Conservation (phyloP, 2,888 invertebrate species). For the Sinohyriopsis cumingii region DNA sequence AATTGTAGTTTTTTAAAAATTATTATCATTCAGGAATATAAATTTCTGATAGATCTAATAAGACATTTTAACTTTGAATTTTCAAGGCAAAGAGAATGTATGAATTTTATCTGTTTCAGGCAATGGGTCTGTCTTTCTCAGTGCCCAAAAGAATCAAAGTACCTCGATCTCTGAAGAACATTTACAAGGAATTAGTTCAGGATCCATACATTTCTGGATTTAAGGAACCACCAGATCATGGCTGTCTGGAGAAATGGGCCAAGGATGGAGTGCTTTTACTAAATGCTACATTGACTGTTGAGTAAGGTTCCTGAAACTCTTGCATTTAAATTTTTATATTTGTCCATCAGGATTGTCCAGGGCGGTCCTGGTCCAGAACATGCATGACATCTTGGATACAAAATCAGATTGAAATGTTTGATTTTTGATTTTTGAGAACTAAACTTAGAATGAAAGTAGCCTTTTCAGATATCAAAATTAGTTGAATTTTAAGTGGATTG, state of each 20-base stretch:
- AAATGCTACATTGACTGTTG: slow-evolving; percentile 66
- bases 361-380: too few relatives aligned
- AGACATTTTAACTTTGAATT: slow-evolving; percentile 1
- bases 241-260: slow-evolving; percentile 65
- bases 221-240: slow-evolving; percentile 56
- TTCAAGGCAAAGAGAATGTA: background rate
- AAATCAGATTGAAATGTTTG: too few relatives aligned
- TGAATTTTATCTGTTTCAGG: slow-evolving; percentile 43
- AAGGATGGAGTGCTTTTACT: slow-evolving; percentile 63
- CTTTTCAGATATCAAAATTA: too few relatives aligned
- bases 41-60: background rate
- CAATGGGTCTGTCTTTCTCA: slow-evolving; percentile 67
- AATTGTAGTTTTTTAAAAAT: background rate
- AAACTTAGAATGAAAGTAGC: too few relatives aligned
- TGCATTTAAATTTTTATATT: background rate
- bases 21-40: background rate
- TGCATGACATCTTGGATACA: too few relatives aligned
- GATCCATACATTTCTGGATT: slow-evolving; percentile 74
- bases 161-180: slow-evolving; percentile 66
- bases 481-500: too few relatives aligned
- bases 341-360: too few relatives aligned
- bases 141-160: slow-evolving; percentile 52
- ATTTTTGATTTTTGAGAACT: too few relatives aligned
- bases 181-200: slow-evolving; percentile 73
- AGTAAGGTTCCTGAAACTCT: slow-evolving; percentile 44